These are phyloP conservation scores for Neosalanx taihuensis DNA, from an alignment of 2,797 vertebrate genomes.

Conservation along the genomic window DNA sequence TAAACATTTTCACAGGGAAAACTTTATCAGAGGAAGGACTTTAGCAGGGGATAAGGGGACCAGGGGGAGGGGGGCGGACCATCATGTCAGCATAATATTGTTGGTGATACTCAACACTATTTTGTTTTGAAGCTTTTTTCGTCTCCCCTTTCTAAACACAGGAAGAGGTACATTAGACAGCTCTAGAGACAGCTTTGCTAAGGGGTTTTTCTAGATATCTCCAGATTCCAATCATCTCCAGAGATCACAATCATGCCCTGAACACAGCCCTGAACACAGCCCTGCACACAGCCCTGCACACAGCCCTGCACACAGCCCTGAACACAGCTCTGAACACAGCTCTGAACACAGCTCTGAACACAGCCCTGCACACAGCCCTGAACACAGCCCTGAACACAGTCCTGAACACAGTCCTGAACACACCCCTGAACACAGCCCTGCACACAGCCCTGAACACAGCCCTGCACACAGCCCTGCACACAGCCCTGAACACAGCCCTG, in stretches of 20 bases:
- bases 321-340: not conserved
- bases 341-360: not conserved
- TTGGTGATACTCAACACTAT: conserved; percentile 51
- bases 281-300: too few species aligned
- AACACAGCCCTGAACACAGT: not conserved
- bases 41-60: conserved; percentile 35
- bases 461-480: too few species aligned
- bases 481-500: too few species aligned
- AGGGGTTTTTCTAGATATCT: conserved; percentile 26
- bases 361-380: not conserved
- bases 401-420: too few species aligned
- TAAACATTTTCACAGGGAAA: conserved; percentile 60
- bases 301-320: too few species aligned
- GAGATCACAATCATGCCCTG: conserved; percentile 12
- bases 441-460: too few species aligned
- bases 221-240: conserved; percentile 48
- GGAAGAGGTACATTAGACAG: conserved; percentile 56
- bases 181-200: conserved; percentile 48
- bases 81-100: conserved; percentile 59
- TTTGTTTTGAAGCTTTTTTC: conserved; percentile 55
- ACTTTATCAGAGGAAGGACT: conserved; percentile 64
- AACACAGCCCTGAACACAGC: not conserved
- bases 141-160: conserved; percentile 44
- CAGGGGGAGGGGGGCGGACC: conserved; percentile 48
- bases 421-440: not conserved